Percentiles rank a stretch among this genome's conserved stretches.
Conservation (phyloP, 2,888 invertebrate species). For the Anoncus sp. region DNA sequence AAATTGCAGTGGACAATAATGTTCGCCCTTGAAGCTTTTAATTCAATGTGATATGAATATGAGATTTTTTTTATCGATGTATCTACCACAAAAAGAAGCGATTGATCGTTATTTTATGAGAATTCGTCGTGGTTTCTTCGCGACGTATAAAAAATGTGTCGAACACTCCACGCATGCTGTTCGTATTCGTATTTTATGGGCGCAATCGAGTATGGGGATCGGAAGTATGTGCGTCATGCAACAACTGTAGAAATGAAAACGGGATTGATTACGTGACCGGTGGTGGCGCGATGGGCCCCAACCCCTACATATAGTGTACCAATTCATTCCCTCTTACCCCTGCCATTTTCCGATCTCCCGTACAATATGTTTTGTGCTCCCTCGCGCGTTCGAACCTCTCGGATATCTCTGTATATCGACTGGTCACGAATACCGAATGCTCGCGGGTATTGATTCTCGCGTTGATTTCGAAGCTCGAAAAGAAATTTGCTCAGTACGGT, state of each 20-base stretch:
- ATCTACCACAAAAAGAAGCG: too few species aligned
- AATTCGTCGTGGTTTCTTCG: not conserved
- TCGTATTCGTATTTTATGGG: not conserved
- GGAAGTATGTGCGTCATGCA: not conserved
- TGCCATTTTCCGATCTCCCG: conserved; percentile 1
- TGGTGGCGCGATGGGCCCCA: conserved; percentile 19
- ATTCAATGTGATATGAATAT: too few species aligned
- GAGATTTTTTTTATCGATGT: too few species aligned
- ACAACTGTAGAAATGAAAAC: conserved; percentile 27
- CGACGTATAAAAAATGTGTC: not conserved
- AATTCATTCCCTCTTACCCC: not conserved
- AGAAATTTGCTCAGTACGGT: conserved; percentile 28
- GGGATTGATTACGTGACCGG: conserved; percentile 50
- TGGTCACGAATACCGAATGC: conserved; percentile 47
- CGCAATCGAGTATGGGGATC: conserved; percentile 3
- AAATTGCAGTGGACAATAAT: not conserved
- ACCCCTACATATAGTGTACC: conserved; percentile 2
- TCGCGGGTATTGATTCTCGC: conserved; percentile 48
- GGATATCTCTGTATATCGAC: conserved; percentile 24
- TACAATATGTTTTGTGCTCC: conserved; percentile 30
- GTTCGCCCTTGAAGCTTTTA: too few species aligned
- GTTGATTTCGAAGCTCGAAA: conserved; percentile 38
- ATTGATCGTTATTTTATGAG: too few species aligned
- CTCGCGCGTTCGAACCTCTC: not conserved
- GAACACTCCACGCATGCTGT: not conserved